Percentiles rank a stretch among this genome's conserved stretches.
Conservation (phyloP, 1,140 invertebrate species). For the Macrobrachium nipponense region DNA sequence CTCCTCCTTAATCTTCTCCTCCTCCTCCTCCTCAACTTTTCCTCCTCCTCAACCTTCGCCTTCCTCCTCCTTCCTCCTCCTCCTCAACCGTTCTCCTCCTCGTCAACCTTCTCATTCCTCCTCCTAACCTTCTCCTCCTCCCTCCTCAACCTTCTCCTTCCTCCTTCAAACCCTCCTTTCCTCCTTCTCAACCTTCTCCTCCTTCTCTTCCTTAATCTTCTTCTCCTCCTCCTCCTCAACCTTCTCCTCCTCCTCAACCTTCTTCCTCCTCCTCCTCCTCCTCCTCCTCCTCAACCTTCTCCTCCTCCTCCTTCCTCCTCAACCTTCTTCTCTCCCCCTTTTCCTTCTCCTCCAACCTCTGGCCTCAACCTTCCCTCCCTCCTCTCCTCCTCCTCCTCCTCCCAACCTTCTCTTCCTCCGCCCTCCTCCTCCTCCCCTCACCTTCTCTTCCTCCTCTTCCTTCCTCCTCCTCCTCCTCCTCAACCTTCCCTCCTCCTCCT, state of each 20-base stretch:
- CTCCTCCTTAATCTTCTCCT: not conserved
- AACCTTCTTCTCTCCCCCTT: too few species aligned
- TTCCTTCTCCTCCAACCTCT: too few species aligned
- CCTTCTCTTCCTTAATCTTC: not conserved
- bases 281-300: too few species aligned
- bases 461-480: slow-evolving; percentile 5
- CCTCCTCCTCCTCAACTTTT: too few species aligned
- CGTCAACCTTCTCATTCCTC: not conserved
- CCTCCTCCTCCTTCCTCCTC: too few species aligned
- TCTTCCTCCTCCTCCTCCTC: too few species aligned
- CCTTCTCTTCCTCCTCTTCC: not conserved
- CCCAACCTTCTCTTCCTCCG: not conserved
- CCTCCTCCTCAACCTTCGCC: too few species aligned
- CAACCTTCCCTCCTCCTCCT: not conserved
- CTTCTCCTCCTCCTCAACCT: not conserved
- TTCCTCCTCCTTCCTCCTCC: too few species aligned
- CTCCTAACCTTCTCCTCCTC: not conserved
- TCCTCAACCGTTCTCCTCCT: not conserved
- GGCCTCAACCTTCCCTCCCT: too few species aligned
- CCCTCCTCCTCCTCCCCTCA: not conserved
- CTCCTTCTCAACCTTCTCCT: not conserved
- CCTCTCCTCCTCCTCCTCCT: not conserved
- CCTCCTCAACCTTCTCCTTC: not conserved
- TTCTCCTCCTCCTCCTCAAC: slow-evolving; percentile 2
- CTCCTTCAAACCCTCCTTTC: not conserved